Evolutionary conservation across 2,113 vertebrate genomes (phyloP).

Genomic region (Pedionomus torquatus): DNA sequence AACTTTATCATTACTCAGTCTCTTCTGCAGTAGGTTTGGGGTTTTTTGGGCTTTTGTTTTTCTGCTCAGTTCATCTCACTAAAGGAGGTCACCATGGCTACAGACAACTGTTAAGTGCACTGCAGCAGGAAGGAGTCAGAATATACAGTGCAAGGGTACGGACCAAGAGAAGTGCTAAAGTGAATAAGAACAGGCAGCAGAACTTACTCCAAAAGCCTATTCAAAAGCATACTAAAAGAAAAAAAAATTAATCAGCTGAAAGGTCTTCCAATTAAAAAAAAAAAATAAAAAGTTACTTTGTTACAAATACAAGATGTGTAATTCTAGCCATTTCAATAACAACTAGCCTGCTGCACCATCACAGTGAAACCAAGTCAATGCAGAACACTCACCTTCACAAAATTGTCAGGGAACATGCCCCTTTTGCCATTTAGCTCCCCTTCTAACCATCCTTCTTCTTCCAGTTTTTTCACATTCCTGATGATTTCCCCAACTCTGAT

Average conservation of each 20-base stretch:
- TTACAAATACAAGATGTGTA: not conserved
- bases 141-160: not conserved
- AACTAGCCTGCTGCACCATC: not conserved
- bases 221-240: not conserved
- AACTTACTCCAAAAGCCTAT: not conserved
- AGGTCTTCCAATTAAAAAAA: not conserved
- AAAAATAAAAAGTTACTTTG: not conserved
- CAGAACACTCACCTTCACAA: slow-evolving; percentile 89
- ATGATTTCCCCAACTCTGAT: slow-evolving; percentile 90
- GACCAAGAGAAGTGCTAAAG: not conserved
- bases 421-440: slow-evolving; percentile 90
- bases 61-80: not conserved
- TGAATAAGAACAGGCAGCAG: not conserved
- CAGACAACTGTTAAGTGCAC: not conserved
- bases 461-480: slow-evolving; percentile 88
- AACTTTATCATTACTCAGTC: not conserved
- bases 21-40: not conserved
- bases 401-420: slow-evolving; percentile 97
- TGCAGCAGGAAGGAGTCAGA: not conserved
- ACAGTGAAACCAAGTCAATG: not conserved
- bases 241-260: not conserved
- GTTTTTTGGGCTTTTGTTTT: fast-evolving
- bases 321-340: not conserved
- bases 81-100: not conserved
- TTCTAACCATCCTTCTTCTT: slow-evolving; percentile 97